Conservation (phyloP, 2,113 vertebrate species). For the Antigone vipio region DNA sequence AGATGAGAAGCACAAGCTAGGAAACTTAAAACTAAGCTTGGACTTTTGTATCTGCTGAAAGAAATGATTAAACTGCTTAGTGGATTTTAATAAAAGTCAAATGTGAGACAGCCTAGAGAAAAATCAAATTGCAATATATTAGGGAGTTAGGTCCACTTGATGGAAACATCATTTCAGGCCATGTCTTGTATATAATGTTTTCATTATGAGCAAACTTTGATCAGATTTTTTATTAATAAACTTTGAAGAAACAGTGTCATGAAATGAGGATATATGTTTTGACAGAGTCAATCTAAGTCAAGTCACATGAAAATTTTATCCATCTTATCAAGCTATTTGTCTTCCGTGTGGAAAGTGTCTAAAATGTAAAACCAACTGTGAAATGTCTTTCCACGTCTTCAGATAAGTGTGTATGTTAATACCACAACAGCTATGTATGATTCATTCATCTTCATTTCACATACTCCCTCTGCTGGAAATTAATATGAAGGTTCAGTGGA, state of each 20-base stretch:
- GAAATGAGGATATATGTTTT: not conserved
- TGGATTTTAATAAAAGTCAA: not conserved
- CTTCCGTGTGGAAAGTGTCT: not conserved
- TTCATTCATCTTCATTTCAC: constrained; percentile 7
- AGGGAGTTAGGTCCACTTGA: not conserved
- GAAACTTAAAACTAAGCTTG: not conserved
- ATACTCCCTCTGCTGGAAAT: constrained; percentile 52
- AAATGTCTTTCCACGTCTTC: not conserved
- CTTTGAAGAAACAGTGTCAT: not conserved
- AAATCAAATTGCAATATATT: not conserved
- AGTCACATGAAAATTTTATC: not conserved
- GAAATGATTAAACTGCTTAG: not conserved
- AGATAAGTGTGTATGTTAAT: not conserved
- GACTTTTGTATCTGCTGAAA: not conserved
- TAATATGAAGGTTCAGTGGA: not conserved
- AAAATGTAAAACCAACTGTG: not conserved
- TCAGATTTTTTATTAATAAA: not conserved
- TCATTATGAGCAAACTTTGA: not conserved
- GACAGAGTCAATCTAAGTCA: not conserved
- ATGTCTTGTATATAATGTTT: not conserved
- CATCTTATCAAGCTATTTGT: not conserved
- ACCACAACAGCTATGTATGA: not conserved
- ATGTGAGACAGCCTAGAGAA: not conserved
- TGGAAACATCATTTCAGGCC: not conserved
- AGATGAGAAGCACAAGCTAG: not conserved